Conservation (phyloP, 2,113 vertebrate genomes). For the Herpetotheres cachinnans region DNA sequence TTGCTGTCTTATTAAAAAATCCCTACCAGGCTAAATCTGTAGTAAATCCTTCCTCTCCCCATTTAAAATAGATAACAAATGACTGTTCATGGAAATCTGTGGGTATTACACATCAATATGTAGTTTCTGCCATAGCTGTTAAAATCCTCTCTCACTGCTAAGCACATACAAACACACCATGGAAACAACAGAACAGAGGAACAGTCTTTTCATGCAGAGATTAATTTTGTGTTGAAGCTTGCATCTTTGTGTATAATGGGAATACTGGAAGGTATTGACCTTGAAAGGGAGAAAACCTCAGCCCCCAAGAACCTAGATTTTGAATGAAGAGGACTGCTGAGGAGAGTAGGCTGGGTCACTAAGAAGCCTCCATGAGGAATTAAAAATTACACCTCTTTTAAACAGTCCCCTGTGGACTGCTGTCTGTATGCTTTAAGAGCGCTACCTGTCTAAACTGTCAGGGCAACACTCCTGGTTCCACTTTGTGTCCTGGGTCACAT, state of each 20-base stretch:
- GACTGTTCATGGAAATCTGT: background rate
- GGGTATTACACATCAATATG: background rate
- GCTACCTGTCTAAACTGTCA: background rate
- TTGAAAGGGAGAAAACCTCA: background rate
- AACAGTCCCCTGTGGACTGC: background rate
- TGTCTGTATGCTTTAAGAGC: background rate
- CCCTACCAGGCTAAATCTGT: background rate
- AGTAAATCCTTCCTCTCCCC: conserved; percentile 30
- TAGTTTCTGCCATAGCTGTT: background rate
- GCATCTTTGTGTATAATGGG: background rate
- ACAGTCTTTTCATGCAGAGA: background rate
- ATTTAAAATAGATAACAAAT: background rate
- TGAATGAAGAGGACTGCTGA: background rate
- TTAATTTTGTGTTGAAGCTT: background rate
- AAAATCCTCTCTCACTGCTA: background rate
- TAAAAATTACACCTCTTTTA: background rate
- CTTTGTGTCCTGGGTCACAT: background rate
- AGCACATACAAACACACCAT: background rate
- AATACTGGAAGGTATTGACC: background rate
- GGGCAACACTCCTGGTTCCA: background rate
- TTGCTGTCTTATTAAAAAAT: background rate
- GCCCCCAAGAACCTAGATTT: background rate
- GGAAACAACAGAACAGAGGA: background rate
- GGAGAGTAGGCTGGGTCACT: background rate
- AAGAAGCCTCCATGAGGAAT: background rate